Evolutionary conservation across 2,797 vertebrate species (phyloP), one percentile per base, ranked within the genome.

Genomic region (Pteropus rufus): DNA sequence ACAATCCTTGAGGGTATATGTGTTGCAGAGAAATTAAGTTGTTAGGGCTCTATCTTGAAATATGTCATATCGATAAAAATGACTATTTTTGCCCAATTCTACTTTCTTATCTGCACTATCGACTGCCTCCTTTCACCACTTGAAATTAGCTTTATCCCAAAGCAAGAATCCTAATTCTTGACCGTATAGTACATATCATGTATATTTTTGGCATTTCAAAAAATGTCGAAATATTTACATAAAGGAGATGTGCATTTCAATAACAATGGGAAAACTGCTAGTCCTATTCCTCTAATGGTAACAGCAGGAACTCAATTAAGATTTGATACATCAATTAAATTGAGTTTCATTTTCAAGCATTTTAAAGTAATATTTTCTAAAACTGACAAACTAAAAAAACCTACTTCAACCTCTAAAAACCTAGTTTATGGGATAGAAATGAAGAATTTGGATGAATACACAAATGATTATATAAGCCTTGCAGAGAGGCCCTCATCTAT

Each of bases 171-270:
- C 46, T 96, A 67, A 91, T 88, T 96, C 92, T 60, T 54, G 44
- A 92, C 73, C 67, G 58, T 67, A 46, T 44, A 58, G 7, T 52
- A 95, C 16, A 86, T 41, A 94, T 73, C 54, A 70, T 82, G 65
- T 58, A 64, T 93, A 90, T 90, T 92, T 95, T 91, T 72, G 64
- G 67, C 73, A 91, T 93, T 96, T 94, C 90, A 91, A 95, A 93
- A 93, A 75, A 79, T 56, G 96, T 95, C 96, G 97, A 97, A 98
- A 97, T 97, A 96, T 97, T 97, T 98, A 89, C 89, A 85, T 93
- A 88, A 96, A 93, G 92, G 92, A 91, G 88, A 85, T 80, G 80
- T 94, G 58, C 83, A 93, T 97, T 95, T 96, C 58, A 97, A 72
- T 97, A 97, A 97, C 95, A 97, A 96, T 92, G 52, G 88, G 16